These are phyloP conservation scores for Drosophila mettleri DNA, from an alignment of 2,888 invertebrate genomes.

Conservation along the genomic window DNA sequence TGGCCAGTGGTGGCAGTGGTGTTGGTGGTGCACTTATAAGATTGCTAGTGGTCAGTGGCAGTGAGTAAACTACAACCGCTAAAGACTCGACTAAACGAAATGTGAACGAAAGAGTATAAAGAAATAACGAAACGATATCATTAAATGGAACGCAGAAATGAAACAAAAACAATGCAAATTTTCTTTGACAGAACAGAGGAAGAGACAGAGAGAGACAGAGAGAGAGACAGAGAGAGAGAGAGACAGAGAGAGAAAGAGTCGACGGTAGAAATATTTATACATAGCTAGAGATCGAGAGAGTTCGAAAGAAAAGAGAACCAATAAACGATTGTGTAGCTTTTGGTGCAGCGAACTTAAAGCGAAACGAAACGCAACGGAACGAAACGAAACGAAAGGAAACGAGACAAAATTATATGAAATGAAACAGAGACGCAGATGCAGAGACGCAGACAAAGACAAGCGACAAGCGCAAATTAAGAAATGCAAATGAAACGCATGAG, in stretches of 20 bases:
- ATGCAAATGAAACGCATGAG: slow-evolving; percentile 42
- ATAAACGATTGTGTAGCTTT: slow-evolving; percentile 57
- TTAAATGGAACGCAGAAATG: slow-evolving; percentile 9
- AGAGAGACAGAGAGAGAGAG: slow-evolving; percentile 7
- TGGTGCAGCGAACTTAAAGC: slow-evolving; percentile 59
- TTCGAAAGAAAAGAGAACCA: slow-evolving; percentile 33
- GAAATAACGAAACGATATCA: not conserved
- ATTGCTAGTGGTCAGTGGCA: slow-evolving; percentile 38
- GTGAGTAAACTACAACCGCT: slow-evolving; percentile 42
- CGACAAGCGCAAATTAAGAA: slow-evolving; percentile 39
- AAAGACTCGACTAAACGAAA: slow-evolving; percentile 37
- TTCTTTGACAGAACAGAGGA: slow-evolving; percentile 6
- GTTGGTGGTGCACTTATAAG: slow-evolving; percentile 23
- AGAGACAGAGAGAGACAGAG: slow-evolving; percentile 9
- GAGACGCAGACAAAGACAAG: slow-evolving; percentile 22
- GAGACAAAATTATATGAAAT: too few relatives aligned
- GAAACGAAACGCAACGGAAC: slow-evolving; percentile 36
- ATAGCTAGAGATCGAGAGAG: slow-evolving; percentile 1
- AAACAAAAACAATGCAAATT: slow-evolving; percentile 20
- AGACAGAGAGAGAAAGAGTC: slow-evolving; percentile 1
- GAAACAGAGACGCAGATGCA: slow-evolving; percentile 1
- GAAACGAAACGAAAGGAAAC: slow-evolving; percentile 36
- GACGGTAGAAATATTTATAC: slow-evolving; percentile 10
- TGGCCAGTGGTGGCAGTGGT: not conserved
- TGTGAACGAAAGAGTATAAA: slow-evolving; percentile 43